Evolutionary conservation across 2,113 vertebrate genomes (phyloP), one percentile per base, ranked within the genome.

Genomic region (Macrotus californicus): DNA sequence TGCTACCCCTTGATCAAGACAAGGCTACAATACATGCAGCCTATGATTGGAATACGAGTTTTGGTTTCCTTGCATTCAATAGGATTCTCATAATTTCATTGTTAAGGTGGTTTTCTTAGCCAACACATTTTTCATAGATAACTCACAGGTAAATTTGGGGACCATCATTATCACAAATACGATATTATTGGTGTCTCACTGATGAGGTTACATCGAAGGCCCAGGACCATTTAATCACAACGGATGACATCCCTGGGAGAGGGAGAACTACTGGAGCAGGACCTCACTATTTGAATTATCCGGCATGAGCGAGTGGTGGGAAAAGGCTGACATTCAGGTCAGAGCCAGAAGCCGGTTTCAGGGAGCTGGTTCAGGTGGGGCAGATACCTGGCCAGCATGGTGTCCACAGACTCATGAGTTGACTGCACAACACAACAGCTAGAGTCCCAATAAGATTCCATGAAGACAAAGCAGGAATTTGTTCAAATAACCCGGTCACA

Each of bases 71-170:
- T 81, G 56, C 54, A 64, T 52, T 82, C 50, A 82, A 70, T 8
- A 90, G 39, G 31, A 86, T 70, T 48, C 31, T 29, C 48, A n/a
- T 77, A 31, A 90, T 54, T 93, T 96, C 73, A 66, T 80, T 26
- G 34, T 54, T 87, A 76, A 22, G n/a, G 31, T 52, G 72, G 19
- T 81, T 29, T 84, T 39, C 79, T 84, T 26, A 89, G 64, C 2
- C 39, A 89, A 66, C 31, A 48, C 14, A 18, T 36, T 81, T 91
- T 82, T 81, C 36, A 2, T 43, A 72, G 54, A 5, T 76, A 92
- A 77, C 73, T 64, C 36, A 69, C 14, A 77, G 39, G 21, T 41
- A 39, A 34, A 69, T 16, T 64, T 72, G 8, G 66, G 22, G 73
- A 31, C 15, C 39, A 39, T 67, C 26, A 21, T 61, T 50, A 70